These are phyloP conservation scores for Nautilus pompilius DNA, from an alignment of 1,140 invertebrate species.

Conservation along the genomic window DNA sequence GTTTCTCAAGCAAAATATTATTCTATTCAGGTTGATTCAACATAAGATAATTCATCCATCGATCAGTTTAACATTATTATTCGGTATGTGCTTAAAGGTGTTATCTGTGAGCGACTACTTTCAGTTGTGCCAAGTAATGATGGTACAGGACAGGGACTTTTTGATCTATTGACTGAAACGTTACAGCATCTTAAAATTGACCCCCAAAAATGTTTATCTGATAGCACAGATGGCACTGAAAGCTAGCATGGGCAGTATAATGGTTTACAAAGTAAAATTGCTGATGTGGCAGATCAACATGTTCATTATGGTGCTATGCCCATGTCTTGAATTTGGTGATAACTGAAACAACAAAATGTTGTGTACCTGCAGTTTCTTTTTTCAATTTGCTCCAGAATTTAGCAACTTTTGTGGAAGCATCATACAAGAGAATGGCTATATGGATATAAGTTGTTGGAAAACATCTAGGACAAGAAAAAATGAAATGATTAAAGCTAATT, in stretches of 20 bases:
- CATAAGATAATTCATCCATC: background rate
- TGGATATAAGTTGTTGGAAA: conserved; percentile 1
- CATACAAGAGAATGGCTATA: background rate
- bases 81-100: background rate
- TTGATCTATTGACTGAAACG: background rate
- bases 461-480: conserved; percentile 1
- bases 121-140: background rate
- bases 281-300: background rate
- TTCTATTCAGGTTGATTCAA: background rate
- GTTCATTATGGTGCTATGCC: background rate
- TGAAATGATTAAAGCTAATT: background rate
- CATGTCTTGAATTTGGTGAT: background rate
- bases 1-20: background rate
- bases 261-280: background rate
- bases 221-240: too few species aligned
- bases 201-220: too few species aligned
- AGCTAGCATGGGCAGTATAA: background rate
- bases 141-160: background rate
- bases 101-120: background rate
- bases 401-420: background rate
- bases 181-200: background rate
- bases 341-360: background rate
- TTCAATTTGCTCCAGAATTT: background rate
- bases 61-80: background rate
- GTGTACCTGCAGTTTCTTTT: background rate